Conservation (phyloP, 2,113 vertebrate species). For the Montifringilla adamsi region DNA sequence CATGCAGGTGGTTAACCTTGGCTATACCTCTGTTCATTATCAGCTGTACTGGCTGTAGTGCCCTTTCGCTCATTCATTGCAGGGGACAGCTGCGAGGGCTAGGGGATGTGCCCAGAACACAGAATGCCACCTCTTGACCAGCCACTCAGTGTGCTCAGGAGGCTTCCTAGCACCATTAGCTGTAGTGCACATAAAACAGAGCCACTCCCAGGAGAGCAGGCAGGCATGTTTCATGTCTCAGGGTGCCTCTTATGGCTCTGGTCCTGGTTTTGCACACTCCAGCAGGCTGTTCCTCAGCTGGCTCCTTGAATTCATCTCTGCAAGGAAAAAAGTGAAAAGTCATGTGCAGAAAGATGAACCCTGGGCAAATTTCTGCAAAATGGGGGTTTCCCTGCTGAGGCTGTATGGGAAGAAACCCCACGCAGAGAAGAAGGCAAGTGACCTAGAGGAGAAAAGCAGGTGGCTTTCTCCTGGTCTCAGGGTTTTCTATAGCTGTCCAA, state of each 20-base stretch:
- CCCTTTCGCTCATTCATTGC: not conserved
- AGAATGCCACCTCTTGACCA: not conserved
- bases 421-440: not conserved
- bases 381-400: not conserved
- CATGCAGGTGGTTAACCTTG: not conserved
- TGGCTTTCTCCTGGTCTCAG: not conserved
- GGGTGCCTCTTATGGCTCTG: not conserved
- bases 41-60: not conserved
- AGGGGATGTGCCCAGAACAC: not conserved
- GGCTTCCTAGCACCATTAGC: not conserved
- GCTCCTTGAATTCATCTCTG: not conserved
- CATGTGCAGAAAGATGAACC: not conserved
- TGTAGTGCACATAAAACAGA: not conserved
- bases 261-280: not conserved
- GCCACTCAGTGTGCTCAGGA: not conserved
- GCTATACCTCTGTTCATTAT: not conserved
- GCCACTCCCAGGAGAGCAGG: not conserved
- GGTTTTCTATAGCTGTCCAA: not conserved
- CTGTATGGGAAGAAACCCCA: not conserved
- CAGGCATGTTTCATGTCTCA: not conserved
- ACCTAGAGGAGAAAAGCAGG: not conserved
- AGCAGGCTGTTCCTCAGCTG: not conserved
- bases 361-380: not conserved
- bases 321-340: not conserved
- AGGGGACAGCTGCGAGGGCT: not conserved